Evolutionary conservation across 2,113 vertebrate genomes (phyloP).

Genomic region (Oreocharis arfaki): DNA sequence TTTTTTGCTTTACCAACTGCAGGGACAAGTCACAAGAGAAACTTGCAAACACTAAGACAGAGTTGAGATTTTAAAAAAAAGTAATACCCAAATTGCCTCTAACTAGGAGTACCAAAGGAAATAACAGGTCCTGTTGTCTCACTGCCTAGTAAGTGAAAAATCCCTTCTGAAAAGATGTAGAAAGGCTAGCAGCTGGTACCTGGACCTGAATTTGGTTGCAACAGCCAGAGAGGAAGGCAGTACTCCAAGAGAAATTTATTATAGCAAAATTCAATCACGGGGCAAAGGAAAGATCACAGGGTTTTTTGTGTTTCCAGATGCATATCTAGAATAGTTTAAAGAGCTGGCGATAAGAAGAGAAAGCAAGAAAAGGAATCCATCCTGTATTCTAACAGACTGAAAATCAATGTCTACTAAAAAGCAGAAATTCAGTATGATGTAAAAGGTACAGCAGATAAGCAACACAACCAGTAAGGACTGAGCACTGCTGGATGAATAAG

Average conservation of each 20-base stretch:
- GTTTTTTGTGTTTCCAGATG: not conserved
- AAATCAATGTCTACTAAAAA: not conserved
- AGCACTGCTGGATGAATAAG: not conserved
- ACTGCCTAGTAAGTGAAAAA: not conserved
- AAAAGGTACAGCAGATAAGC: not conserved
- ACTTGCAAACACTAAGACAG: not conserved
- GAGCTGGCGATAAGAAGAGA: not conserved
- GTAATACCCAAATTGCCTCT: not conserved
- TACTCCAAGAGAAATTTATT: not conserved
- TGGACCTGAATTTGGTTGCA: not conserved
- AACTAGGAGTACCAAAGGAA: not conserved
- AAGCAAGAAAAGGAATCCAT: not conserved
- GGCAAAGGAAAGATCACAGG: not conserved
- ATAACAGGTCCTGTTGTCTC: not conserved
- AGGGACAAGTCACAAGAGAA: not conserved
- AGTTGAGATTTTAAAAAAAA: not conserved
- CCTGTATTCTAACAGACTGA: not conserved
- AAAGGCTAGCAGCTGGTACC: not conserved
- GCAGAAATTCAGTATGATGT: not conserved
- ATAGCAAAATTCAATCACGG: not conserved
- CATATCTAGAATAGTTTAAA: not conserved
- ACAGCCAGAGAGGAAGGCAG: not conserved
- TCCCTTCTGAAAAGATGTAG: not conserved
- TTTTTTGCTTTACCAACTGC: not conserved
- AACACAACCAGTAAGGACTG: not conserved